Base-by-base conservation (phyloP, 1,140 invertebrate genomes). In the Adoxophyes honmai region DNA sequence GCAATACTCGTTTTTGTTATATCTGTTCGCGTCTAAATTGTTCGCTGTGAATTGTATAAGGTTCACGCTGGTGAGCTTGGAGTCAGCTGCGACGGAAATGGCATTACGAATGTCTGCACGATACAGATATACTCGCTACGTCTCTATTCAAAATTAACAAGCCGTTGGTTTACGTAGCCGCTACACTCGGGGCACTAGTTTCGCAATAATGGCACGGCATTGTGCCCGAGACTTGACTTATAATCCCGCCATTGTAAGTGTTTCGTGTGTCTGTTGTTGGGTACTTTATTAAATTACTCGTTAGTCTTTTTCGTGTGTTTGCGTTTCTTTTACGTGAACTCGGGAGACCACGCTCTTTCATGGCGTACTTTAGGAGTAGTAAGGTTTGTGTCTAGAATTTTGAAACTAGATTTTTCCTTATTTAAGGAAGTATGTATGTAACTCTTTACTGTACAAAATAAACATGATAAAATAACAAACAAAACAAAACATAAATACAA, bases 1-100 rank as follows among this genome's bases (percentile, higher is more conserved):
- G 21, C 6, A 28, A 28, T 28, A 6, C 21, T 28, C 21, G 21
- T 28, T 28, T 28, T 28, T 28, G 6, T 28, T 28, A 2, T 28
- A 28, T 28, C 18, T 11, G 42, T 73, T 70, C 62, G 57, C 71
- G n/a, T 70, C 67, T 28, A 48, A 48, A 48, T 48, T 48, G 16
- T 73, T 67, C 63, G 59, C 70, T 68, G 68, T 61, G 64, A 73
- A 71, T 70, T 64, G 62, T 70, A 73, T 68, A 66, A 73, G 78
- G 68, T 80, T 78, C 77, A 75, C 70, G 69, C 69, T 78, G 80
- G 77, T 83, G 82, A 72, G 71, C 56, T 72, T 56, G 62, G 70
- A 77, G 72, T 80, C 73, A 77, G 70, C 69, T 72, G 66, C 67
- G 59, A 65, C 56, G 59, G 62, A 66, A 69, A 60, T 54, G 60